These are phyloP conservation scores for Condylura cristata DNA, from an alignment of 2,113 vertebrate species.

Conservation along the genomic window DNA sequence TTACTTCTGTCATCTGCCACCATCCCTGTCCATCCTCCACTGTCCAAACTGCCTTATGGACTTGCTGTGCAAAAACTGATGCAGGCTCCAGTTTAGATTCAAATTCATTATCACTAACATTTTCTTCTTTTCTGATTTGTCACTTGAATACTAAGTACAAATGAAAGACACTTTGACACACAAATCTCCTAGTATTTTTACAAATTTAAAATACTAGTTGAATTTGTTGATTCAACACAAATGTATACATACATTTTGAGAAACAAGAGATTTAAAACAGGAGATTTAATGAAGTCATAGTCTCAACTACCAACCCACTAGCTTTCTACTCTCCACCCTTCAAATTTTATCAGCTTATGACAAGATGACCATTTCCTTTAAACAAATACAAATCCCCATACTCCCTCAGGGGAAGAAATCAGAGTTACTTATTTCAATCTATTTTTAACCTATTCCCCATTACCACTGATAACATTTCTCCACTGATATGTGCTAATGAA, in stretches of 20 bases:
- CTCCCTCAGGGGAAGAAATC: not conserved
- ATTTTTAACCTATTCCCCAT: constrained; percentile 70
- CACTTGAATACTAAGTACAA: constrained; percentile 24
- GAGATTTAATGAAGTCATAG: not conserved
- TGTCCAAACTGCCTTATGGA: not conserved
- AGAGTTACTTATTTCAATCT: constrained; percentile 52
- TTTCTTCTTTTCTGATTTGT: constrained; percentile 27
- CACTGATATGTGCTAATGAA: not conserved
- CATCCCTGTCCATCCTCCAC: not conserved
- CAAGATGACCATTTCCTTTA: not conserved
- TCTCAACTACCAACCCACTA: not conserved
- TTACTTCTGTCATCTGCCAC: not conserved
- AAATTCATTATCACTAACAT: not conserved
- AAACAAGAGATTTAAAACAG: not conserved
- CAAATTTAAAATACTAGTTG: constrained; percentile 12
- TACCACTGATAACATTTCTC: not conserved
- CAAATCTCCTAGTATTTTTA: not conserved
- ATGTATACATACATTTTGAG: not conserved
- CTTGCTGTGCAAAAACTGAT: not conserved
- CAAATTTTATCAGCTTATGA: not conserved
- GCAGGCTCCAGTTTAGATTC: not conserved
- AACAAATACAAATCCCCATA: constrained; percentile 35
- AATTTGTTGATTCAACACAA: constrained; percentile 33
- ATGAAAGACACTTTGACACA: not conserved
- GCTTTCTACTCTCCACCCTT: constrained; percentile 15